Base-by-base conservation (phyloP, 1,140 invertebrate species). In the Tetragnatha versicolor region DNA sequence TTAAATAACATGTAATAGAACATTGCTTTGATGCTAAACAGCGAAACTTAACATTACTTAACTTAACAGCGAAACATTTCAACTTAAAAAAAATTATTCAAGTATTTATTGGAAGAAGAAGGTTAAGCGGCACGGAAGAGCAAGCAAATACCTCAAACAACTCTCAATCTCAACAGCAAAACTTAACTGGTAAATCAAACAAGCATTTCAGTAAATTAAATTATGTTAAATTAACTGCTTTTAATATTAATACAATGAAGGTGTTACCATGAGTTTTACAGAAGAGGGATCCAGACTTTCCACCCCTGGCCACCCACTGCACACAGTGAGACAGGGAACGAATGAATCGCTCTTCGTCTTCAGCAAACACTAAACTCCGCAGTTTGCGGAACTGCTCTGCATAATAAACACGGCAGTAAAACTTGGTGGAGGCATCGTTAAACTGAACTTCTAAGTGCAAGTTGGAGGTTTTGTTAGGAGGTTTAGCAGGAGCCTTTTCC, bases 211-310 rank as follows among this genome's bases (percentile, higher is more conserved):
- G n/a, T n/a, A n/a, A n/a, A n/a, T n/a, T n/a, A n/a, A n/a, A n/a
- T n/a, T n/a, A n/a, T n/a, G n/a, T n/a, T n/a, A n/a, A n/a, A n/a
- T n/a, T n/a, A n/a, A n/a, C n/a, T n/a, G n/a, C n/a, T 47, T n/a
- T 12, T 9, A 10, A 0, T 47, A 9, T 47, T 58, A 58, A 63
- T 6, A 81, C 83, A n/a, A n/a, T n/a, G n/a, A n/a, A n/a, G n/a
- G n/a, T n/a, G n/a, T 80, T 86, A 93, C 93, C 93, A 85, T 91
- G 88, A 20, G 95, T 98, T 89, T 99, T 98, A 83, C 93, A 94
- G 87, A 99, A 99, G 12, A 91, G 90, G 29, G 95, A 97, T 1
- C 97, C 97, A 12, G 96, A 98, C 87, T 99, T 99, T 14, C 98
- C 97, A 49, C 97, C 98, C 76, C 92, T 89, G 0, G 97, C 96